Evolutionary conservation across 1,140 invertebrate species (phyloP).

Genomic region (Saxidomus purpurata): DNA sequence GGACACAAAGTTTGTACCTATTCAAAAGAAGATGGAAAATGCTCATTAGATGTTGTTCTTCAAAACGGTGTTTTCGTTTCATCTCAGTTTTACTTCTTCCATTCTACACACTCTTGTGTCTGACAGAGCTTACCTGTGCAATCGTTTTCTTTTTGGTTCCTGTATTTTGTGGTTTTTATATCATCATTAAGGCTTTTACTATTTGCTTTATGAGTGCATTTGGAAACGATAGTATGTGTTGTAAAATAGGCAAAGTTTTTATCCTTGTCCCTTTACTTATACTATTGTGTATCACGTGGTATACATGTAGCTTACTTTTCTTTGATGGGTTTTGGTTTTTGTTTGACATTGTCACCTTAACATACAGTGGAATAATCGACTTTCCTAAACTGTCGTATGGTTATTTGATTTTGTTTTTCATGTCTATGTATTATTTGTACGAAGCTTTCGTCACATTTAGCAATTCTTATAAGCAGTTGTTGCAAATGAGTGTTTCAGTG

Average conservation of each 20-base stretch:
- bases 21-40: neutral
- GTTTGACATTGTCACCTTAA: constrained; percentile 41
- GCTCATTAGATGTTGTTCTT: neutral
- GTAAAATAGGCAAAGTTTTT: too few species aligned
- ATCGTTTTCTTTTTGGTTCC: constrained; percentile 29
- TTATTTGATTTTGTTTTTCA: constrained; percentile 43
- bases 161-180: constrained; percentile 4
- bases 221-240: too few species aligned
- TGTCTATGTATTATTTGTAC: constrained; percentile 16
- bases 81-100: too few species aligned
- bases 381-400: constrained; percentile 58
- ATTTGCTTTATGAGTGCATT: too few species aligned
- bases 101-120: neutral
- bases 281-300: constrained; percentile 19
- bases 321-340: constrained; percentile 54
- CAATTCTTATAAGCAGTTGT: constrained; percentile 8
- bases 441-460: constrained; percentile 43
- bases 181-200: constrained; percentile 2
- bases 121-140: neutral
- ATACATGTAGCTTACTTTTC: constrained; percentile 52
- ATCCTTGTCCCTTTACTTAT: neutral
- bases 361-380: constrained; percentile 53
- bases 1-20: constrained; percentile 15
- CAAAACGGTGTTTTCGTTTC: neutral
- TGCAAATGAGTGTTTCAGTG: neutral